Percentiles rank a stretch among this genome's conserved stretches.
These are phyloP conservation scores for Reticulitermes speratus DNA, from an alignment of 1,140 invertebrate species.

Conservation along the genomic window DNA sequence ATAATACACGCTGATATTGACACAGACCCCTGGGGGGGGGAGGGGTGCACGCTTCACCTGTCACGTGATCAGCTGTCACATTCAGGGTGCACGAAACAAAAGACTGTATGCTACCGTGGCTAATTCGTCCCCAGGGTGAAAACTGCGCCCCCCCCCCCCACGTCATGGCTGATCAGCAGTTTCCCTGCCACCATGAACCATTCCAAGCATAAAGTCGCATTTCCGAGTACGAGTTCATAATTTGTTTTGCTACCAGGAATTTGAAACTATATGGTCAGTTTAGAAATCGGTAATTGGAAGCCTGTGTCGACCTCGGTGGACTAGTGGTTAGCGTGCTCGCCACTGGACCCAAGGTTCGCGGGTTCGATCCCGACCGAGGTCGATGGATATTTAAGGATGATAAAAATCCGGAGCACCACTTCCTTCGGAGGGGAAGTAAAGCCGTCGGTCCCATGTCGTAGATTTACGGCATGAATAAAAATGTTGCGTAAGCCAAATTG, in stretches of 20 bases:
- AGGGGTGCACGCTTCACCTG: neutral
- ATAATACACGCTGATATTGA: neutral
- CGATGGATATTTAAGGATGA: too few relatives aligned
- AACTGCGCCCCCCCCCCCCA: neutral
- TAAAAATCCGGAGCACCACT: too few relatives aligned
- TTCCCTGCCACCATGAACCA: neutral
- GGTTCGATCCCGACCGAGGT: too few relatives aligned
- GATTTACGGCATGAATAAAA: too few relatives aligned
- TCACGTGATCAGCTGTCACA: neutral
- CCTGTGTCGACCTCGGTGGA: too few relatives aligned
- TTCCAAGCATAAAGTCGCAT: neutral
- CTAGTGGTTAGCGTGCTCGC: too few relatives aligned
- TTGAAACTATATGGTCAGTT: too few relatives aligned
- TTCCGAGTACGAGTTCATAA: neutral
- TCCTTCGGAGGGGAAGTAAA: too few relatives aligned
- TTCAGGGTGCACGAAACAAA: conserved; percentile 1
- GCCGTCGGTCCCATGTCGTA: too few relatives aligned
- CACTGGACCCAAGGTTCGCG: too few relatives aligned
- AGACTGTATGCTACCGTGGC: neutral
- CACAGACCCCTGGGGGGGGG: neutral
- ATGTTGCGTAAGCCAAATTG: too few relatives aligned
- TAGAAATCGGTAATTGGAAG: too few relatives aligned
- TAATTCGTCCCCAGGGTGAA: neutral
- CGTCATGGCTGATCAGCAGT: neutral
- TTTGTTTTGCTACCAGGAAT: neutral